phyloP scores from a whole-genome alignment of 2,888 invertebrate species.

The Clunio marinus region DNA sequence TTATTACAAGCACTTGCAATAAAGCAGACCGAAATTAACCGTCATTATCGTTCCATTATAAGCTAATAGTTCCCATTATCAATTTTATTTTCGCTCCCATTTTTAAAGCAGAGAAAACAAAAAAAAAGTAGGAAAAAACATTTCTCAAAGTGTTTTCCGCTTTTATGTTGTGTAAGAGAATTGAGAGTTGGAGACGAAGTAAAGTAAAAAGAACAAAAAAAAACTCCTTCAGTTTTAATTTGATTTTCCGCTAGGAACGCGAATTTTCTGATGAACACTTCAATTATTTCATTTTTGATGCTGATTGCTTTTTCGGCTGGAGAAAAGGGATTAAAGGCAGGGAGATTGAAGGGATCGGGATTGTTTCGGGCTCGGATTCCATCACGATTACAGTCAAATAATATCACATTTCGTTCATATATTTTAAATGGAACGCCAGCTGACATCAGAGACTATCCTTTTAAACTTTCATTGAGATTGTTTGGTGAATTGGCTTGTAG shows the following conservation, averaged over 20 bases:
- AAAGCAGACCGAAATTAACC: background rate
- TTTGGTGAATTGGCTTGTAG: slow-evolving; percentile 17
- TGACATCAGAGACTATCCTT: slow-evolving; percentile 10
- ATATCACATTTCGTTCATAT: background rate
- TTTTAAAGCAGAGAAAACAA: background rate
- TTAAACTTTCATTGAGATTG: background rate
- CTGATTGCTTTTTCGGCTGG: slow-evolving; percentile 1
- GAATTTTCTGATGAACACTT: slow-evolving; percentile 11
- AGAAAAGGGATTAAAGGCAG: background rate
- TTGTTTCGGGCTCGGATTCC: background rate
- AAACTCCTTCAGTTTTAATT: slow-evolving; percentile 26
- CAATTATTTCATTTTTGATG: slow-evolving; percentile 19
- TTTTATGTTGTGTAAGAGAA: too few relatives aligned
- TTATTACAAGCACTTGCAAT: background rate
- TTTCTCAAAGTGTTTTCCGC: slow-evolving; percentile 1
- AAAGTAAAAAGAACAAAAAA: background rate
- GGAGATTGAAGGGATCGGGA: background rate
- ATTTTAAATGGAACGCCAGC: slow-evolving; percentile 29
- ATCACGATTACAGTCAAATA: background rate
- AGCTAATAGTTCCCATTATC: slow-evolving; percentile 17
- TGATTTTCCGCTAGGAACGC: background rate
- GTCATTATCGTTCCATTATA: slow-evolving; percentile 22
- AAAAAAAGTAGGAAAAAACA: background rate
- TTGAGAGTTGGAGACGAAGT: background rate
- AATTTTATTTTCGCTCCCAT: slow-evolving; percentile 21